Base-by-base conservation (phyloP, 2,888 invertebrate species). In the Apodemia duryi region DNA sequence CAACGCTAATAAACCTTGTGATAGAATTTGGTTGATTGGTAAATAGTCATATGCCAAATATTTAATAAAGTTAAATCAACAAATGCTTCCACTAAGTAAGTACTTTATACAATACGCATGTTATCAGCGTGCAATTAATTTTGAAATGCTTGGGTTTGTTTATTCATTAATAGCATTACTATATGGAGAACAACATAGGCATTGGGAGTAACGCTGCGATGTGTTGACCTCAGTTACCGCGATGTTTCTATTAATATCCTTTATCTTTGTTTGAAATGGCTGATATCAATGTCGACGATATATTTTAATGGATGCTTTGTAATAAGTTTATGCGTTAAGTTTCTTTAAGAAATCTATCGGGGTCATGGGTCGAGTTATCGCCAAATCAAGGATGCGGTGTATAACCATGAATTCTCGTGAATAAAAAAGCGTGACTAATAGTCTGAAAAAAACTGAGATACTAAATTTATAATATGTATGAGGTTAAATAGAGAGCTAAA, bases 211-310 rank as follows among this genome's bases (percentile, higher is more conserved):
- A 67, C 77, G 73, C 75, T 77, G 76, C 76, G 75, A 78, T 79
- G 74, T 81, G 75, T 78, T 85, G 86, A 86, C 86, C 88, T 82
- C 82, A 76, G 78, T 71, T 73, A 79, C 72, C 71, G 75, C 79
- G 78, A 81, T 80, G 78, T 78, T 79, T 85, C 86, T 87, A 87
- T 83, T 85, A 81, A 87, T 87, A 73, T 75, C 77, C 76, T 75
- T 81, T 82, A 82, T 81, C 80, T 82, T 79, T 80, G 79, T 82
- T 76, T 77, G 72, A 71, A 71, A 73, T 70, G 71, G 32, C 57
- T 35, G 32, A 57, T 70, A 73, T 62, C 46, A 65, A 64, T 70
- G 74, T 62, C 46, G 65, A 64, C 32, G 32, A 11, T 61, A 65
- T 67, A 41, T 49, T 63, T 65, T 66, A 52, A 52, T 52, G 35